A percentile compares a stretch with the other conserved stretches of the same genome.
These are phyloP conservation scores for Pedicia rivosa DNA, from an alignment of 2,888 invertebrate species.

Conservation along the genomic window DNA sequence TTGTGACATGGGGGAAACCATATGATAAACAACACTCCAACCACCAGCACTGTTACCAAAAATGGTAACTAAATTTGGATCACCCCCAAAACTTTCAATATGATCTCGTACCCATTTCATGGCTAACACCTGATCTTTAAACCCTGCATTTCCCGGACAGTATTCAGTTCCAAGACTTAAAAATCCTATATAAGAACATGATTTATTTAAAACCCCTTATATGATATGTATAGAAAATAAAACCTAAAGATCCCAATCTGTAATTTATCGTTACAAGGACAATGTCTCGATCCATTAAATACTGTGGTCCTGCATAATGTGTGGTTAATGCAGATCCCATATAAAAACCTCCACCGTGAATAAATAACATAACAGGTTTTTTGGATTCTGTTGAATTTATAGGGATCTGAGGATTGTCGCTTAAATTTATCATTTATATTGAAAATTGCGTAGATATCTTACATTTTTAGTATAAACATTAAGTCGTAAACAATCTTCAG, in stretches of 20 bases:
- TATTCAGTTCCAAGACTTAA: constrained; percentile 46
- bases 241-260: constrained; percentile 37
- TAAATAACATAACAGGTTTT: constrained; percentile 46
- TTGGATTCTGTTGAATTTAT: too few species aligned
- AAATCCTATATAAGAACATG: too few species aligned
- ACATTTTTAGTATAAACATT: constrained; percentile 39
- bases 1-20: constrained; percentile 49
- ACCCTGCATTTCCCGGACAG: constrained; percentile 51
- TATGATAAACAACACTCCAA: constrained; percentile 34
- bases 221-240: too few species aligned
- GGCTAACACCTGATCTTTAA: constrained; percentile 53
- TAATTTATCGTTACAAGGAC: constrained; percentile 51
- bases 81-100: constrained; percentile 50
- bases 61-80: constrained; percentile 45
- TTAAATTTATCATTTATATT: too few species aligned
- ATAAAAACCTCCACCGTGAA: constrained; percentile 56
- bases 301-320: constrained; percentile 39
- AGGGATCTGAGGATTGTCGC: too few species aligned
- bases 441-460: too few species aligned
- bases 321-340: too few species aligned
- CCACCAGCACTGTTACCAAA: constrained; percentile 43
- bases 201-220: too few species aligned
- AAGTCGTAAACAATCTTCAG: constrained; percentile 41
- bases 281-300: constrained; percentile 45
- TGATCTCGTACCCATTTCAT: constrained; percentile 49